phyloP scores from a whole-genome alignment of 2,888 invertebrate species.

The Drosophila kuntzei region DNA sequence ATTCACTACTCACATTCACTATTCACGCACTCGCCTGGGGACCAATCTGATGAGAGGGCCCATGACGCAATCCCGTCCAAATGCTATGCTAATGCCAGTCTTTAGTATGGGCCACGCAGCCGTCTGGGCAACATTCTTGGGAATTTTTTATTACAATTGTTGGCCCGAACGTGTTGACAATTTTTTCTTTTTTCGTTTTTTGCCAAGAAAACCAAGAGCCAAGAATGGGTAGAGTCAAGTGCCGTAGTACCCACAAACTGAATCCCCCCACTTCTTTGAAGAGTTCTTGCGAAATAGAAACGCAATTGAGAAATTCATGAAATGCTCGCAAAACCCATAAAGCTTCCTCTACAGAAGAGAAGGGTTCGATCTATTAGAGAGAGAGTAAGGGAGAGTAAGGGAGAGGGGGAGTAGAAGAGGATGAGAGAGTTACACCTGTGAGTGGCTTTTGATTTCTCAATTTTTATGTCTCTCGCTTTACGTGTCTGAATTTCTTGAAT shows the following conservation, averaged over 20 bases:
- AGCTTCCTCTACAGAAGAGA: conserved; percentile 23
- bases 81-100: conserved; percentile 65
- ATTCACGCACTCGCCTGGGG: conserved; percentile 21
- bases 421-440: conserved; percentile 12
- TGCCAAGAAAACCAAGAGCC: conserved; percentile 10
- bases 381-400: background rate
- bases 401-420: background rate
- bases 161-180: conserved; percentile 57
- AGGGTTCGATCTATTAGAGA: conserved; percentile 8
- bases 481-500: conserved; percentile 74
- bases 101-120: conserved; percentile 67
- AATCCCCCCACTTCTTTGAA: background rate
- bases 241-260: background rate
- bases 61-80: conserved; percentile 58
- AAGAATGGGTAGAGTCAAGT: conserved; percentile 32
- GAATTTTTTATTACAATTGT: conserved; percentile 70
- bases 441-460: conserved; percentile 65
- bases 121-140: conserved; percentile 52
- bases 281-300: conserved; percentile 62
- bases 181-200: conserved; percentile 18
- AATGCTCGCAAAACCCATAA: conserved; percentile 63
- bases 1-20: conserved; percentile 6
- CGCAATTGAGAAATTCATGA: conserved; percentile 53
- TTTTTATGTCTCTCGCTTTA: conserved; percentile 79
- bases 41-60: conserved; percentile 14